Evolutionary conservation across 2,888 invertebrate genomes (phyloP).

Genomic region (Globia sparganii): DNA sequence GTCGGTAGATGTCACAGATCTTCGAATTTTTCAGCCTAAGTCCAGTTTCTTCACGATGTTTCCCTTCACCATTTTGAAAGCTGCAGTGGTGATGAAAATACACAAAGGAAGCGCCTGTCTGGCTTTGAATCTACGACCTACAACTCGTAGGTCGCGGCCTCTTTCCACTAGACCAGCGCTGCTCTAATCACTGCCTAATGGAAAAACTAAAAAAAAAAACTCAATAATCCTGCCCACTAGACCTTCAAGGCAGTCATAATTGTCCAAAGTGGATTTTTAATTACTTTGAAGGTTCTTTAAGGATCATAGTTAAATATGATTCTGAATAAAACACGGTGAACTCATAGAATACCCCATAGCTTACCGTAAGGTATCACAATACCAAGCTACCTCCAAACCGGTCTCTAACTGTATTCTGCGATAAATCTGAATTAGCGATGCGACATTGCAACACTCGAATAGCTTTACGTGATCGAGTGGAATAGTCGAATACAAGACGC

Average conservation of each 20-base stretch:
- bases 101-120: not conserved
- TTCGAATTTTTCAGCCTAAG: no score
- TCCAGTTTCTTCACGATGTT: no score
- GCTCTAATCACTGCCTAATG: no score
- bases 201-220: not conserved
- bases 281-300: not conserved
- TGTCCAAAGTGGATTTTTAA: no score
- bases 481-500: constrained; percentile 27
- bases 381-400: constrained; percentile 62
- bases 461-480: constrained; percentile 55
- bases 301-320: not conserved
- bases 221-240: not conserved
- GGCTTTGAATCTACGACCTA: not conserved
- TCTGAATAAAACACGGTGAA: constrained; percentile 48
- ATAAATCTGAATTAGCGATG: constrained; percentile 68
- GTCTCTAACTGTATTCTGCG: constrained; percentile 67
- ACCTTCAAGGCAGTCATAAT: not conserved
- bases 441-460: constrained; percentile 56
- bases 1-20: no score
- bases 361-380: constrained; percentile 60
- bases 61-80: no score
- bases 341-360: constrained; percentile 36
- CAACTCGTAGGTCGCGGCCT: not conserved
- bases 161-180: no score
- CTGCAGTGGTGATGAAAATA: not conserved